Conservation (phyloP, 2,113 vertebrate species). For the Porphyrio hochstetteri region DNA sequence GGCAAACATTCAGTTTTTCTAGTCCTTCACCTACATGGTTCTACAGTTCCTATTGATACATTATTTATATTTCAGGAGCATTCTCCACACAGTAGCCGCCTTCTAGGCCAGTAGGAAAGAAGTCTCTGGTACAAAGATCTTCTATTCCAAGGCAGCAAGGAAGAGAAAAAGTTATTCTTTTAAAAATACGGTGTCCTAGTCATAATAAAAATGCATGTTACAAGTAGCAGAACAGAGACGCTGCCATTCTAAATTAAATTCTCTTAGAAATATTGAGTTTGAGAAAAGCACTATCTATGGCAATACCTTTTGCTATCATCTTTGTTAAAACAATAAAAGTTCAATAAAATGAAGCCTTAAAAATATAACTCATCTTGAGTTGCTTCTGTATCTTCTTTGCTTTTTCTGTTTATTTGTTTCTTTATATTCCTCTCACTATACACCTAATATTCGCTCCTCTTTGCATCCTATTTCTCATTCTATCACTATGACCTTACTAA, state of each 20-base stretch:
- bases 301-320: neutral
- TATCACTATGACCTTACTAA: neutral
- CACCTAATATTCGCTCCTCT: neutral
- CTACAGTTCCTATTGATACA: conserved; percentile 53
- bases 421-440: neutral
- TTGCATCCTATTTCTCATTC: neutral
- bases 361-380: neutral
- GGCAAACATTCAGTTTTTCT: conserved; percentile 51
- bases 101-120: neutral
- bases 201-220: neutral
- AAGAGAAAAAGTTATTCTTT: neutral
- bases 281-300: neutral
- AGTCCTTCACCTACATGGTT: conserved; percentile 25
- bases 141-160: neutral
- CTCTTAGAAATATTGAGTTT: neutral
- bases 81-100: neutral
- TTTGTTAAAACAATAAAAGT: neutral
- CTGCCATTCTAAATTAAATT: neutral
- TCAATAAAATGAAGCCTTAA: neutral
- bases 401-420: neutral
- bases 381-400: neutral
- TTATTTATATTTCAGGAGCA: conserved; percentile 61
- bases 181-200: neutral
- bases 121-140: neutral
- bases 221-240: neutral